phyloP scores from a whole-genome alignment of 2,113 vertebrate genomes.

The Serilophus lunatus region DNA sequence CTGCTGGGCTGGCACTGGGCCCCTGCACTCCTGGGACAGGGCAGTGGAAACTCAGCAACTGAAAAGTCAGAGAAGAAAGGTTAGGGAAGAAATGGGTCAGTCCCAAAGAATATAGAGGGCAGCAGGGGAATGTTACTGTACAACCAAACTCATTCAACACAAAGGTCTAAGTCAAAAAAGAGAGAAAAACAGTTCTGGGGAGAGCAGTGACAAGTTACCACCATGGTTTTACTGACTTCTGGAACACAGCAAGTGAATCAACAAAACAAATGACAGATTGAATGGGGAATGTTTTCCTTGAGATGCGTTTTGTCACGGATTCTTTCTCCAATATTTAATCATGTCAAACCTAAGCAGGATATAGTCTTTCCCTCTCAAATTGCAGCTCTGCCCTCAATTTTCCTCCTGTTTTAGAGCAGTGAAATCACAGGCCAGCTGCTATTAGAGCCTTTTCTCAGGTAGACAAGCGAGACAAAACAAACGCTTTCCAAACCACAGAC shows the following conservation, averaged over 20 bases:
- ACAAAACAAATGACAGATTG: neutral
- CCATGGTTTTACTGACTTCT: neutral
- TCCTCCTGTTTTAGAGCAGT: neutral
- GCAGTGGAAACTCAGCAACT: accelerated
- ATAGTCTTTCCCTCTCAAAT: neutral
- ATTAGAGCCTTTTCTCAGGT: neutral
- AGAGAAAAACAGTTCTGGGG: neutral
- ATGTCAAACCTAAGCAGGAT: neutral
- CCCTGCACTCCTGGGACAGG: neutral
- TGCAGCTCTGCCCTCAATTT: neutral
- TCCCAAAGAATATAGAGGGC: neutral
- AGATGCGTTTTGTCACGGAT: neutral
- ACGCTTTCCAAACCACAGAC: neutral
- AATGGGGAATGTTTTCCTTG: neutral
- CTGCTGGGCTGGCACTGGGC: neutral
- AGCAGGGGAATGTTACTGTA: neutral
- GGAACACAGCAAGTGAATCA: neutral
- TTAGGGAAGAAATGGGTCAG: neutral
- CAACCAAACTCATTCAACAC: neutral
- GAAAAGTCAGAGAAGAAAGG: neutral
- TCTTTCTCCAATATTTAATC: neutral
- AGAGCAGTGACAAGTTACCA: neutral
- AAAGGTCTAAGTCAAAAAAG: neutral
- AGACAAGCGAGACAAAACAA: neutral
- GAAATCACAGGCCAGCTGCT: neutral